Percentiles rank a stretch among this genome's conserved stretches.
Conservation (phyloP, 2,888 invertebrate genomes). For the Hanleya hanleyi region DNA sequence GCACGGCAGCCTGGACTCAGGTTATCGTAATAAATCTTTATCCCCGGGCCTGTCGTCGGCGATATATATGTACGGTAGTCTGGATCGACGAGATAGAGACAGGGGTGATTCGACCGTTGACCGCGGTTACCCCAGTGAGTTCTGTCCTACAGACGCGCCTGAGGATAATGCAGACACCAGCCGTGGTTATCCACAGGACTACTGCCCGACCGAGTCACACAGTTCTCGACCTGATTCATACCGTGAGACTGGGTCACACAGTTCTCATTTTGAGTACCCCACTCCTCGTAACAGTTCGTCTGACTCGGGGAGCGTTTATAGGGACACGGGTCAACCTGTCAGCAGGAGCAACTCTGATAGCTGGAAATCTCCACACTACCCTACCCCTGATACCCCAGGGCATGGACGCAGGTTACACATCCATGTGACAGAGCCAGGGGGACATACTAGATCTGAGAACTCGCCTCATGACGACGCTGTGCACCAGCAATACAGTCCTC, state of each 20-base stretch:
- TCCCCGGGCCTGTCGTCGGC: neutral
- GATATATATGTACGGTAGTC: neutral
- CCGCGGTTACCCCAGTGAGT: neutral
- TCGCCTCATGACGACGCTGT: neutral
- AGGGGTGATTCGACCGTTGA: neutral
- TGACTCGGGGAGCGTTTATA: neutral
- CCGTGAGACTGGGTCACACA: neutral
- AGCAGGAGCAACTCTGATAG: neutral
- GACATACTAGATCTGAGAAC: neutral
- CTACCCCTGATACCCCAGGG: constrained; percentile 3
- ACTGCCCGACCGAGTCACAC: neutral
- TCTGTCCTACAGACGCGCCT: neutral
- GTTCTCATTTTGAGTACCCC: neutral
- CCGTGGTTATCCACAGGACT: neutral
- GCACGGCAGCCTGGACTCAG: constrained; percentile 67
- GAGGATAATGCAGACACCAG: neutral
- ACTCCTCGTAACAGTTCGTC: neutral
- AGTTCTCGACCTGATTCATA: too few relatives aligned
- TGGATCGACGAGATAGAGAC: neutral
- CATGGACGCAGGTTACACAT: neutral
- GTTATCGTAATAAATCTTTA: constrained; percentile 38
- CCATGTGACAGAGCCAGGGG: neutral
- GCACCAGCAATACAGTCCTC: neutral
- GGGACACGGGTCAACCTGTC: neutral
- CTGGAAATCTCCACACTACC: constrained; percentile 13